Evolutionary conservation across 2,797 vertebrate genomes (phyloP).

Genomic region (Cichlasoma orientale): DNA sequence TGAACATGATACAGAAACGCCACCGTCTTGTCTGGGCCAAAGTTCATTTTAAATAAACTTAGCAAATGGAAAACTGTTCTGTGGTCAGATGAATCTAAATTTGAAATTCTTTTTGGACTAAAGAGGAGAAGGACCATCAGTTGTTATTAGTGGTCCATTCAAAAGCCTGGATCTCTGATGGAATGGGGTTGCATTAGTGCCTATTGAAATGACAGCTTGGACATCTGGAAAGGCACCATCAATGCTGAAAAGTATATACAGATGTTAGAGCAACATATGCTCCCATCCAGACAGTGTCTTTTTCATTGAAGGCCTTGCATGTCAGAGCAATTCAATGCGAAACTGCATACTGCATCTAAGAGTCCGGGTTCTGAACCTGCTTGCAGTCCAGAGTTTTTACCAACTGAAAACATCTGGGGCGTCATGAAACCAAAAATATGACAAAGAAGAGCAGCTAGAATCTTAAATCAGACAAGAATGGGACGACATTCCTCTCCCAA

Average conservation of each 20-base stretch:
- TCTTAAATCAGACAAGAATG: neutral
- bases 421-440: neutral
- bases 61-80: neutral
- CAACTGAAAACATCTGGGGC: neutral
- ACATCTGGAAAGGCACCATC: too few relatives aligned
- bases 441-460: neutral
- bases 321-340: neutral
- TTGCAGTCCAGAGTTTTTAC: neutral
- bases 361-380: neutral
- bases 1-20: neutral
- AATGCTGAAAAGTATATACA: neutral
- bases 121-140: neutral
- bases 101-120: neutral
- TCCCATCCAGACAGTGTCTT: neutral
- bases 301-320: neutral
- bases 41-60: too few relatives aligned
- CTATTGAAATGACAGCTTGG: too few relatives aligned
- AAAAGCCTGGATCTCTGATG: too few relatives aligned
- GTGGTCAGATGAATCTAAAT: neutral
- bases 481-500: neutral
- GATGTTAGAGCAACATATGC: neutral
- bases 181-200: too few relatives aligned
- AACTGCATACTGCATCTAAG: neutral
- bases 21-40: fast-evolving
- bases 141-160: too few relatives aligned